Conservation (phyloP, 2,888 invertebrate genomes). For the Calameuta filiformis region DNA sequence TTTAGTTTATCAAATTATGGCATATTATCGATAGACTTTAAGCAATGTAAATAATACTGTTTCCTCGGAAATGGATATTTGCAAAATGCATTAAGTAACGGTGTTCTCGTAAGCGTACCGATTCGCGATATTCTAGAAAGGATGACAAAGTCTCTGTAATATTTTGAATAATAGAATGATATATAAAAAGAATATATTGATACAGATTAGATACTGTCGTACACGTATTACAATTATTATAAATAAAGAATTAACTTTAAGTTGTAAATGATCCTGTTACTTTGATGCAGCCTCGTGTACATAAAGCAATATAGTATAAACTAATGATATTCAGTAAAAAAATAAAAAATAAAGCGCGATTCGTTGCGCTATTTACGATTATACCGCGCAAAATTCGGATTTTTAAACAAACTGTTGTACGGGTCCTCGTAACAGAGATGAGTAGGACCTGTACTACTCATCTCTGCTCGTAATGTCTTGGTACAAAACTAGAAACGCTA, state of each 20-base stretch:
- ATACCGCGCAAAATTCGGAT: neutral
- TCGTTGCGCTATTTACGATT: neutral
- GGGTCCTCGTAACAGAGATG: no score
- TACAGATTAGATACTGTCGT: neutral
- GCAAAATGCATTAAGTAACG: neutral
- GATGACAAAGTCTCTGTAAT: slow-evolving; percentile 2
- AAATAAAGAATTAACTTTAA: slow-evolving; percentile 23
- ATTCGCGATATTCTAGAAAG: neutral
- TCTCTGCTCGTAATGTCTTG: no score
- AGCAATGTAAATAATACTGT: neutral
- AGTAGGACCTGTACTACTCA: no score
- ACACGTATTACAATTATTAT: slow-evolving; percentile 8
- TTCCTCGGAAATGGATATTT: neutral
- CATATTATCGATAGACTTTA: neutral
- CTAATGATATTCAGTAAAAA: neutral
- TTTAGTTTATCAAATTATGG: neutral
- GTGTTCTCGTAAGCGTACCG: neutral
- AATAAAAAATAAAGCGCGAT: neutral
- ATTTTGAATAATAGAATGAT: slow-evolving; percentile 1
- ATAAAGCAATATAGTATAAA: neutral
- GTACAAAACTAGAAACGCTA: neutral
- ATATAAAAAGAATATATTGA: neutral
- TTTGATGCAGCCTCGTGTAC: slow-evolving; percentile 32
- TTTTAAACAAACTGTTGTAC: no score
- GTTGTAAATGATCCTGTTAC: slow-evolving; percentile 29